A percentile compares a stretch with the other conserved stretches of the same genome.
phyloP scores from a whole-genome alignment of 92 coral and sea anemone genomes.

The Zoanthus sansibaricus region DNA sequence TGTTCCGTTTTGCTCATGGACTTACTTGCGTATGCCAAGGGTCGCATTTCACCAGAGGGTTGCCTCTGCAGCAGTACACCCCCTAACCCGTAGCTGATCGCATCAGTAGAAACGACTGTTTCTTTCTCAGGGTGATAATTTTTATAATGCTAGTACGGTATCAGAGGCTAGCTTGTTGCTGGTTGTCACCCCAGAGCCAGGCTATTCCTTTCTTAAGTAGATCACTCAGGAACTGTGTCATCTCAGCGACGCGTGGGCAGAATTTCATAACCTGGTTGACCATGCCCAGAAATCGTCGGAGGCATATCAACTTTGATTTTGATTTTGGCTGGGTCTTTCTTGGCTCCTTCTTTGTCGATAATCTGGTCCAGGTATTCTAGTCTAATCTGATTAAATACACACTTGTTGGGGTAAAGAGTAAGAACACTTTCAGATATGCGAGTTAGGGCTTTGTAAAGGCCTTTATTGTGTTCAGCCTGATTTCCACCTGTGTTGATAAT shows the following conservation, averaged over 20 bases:
- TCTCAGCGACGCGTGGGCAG: constrained; percentile 49
- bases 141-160: constrained; percentile 44
- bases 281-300: constrained; percentile 56
- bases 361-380: constrained; percentile 48
- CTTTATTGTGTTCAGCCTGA: constrained; percentile 63
- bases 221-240: neutral
- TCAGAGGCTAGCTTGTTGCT: constrained; percentile 57
- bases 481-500: constrained; percentile 61
- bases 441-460: constrained; percentile 1
- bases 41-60: constrained; percentile 48
- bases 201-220: neutral
- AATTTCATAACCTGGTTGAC: constrained; percentile 57
- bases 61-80: neutral
- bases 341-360: constrained; percentile 41
- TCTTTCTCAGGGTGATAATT: constrained; percentile 43
- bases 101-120: constrained; percentile 51
- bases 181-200: constrained; percentile 51
- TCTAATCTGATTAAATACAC: constrained; percentile 54
- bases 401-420: constrained; percentile 60
- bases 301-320: constrained; percentile 37
- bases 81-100: neutral
- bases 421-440: no score
- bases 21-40: constrained; percentile 68
- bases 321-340: constrained; percentile 41
- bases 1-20: constrained; percentile 70